Base-by-base conservation (phyloP, 2,888 invertebrate genomes). In the Chamaedrilus cognettii region DNA sequence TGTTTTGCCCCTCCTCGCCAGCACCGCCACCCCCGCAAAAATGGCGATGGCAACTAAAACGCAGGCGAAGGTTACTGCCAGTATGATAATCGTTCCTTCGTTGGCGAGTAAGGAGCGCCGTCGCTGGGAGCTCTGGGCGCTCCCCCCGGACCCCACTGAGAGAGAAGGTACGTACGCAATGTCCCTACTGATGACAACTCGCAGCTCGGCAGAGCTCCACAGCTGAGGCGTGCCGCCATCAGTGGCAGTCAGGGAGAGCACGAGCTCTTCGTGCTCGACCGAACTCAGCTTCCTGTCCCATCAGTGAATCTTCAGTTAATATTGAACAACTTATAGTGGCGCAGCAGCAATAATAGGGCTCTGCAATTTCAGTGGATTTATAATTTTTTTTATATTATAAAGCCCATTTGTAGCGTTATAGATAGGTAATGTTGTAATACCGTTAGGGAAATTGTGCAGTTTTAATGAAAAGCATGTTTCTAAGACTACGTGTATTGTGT, bases 161-260 rank as follows among this genome's bases (percentile, higher is more conserved):
- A n/a, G 42, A 11, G 42, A 19, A 42, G 26, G 15, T 33, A 33
- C n/a, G 58, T 55, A 70, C 3, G 70, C 60, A 3, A 66, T 30
- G 0, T 61, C 60, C 2, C 31, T 31, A 32, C 50, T 64, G 35
- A 70, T 35, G n/a, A 35, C 30, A 2, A 70, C 23, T 30, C 61
- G 35, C 59, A 73, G 61, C 28, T 63, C 57, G 2, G 65, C 61
- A 23, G 49, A 32, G 31, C 59, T 64, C 0, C 60, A 62, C 23
- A 66, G 60, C 32, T 60, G 67, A 4, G 70, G 69, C 32, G 35
- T 34, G 19, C 73, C 73, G 3, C 33, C 35, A 62, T 73, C 73
- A 34, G 63, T 51, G 3, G 66, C 72, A 33, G 35, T 52, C 19
- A 73, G 31, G 50, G 11, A 19, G 19, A 42, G 42, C 19, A 19